Evolutionary conservation across 2,888 invertebrate species (phyloP), one percentile per base, ranked within the genome.

Genomic region (Drosophila rubida): DNA sequence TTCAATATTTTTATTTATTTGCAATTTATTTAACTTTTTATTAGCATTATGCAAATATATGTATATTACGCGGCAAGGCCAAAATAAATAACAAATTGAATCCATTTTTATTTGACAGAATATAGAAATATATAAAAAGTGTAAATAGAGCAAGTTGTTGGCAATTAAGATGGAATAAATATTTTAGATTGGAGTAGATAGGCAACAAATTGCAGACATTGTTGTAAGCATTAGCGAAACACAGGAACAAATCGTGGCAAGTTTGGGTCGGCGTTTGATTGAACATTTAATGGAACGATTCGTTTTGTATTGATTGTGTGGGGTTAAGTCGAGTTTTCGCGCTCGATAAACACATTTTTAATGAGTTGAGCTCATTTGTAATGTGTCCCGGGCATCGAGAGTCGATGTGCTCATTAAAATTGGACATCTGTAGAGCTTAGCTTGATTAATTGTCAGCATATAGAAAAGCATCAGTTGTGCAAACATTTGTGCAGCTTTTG

Each of bases 341-440:
- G 25, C 55, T 27, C 41, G 46, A 69, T 54, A 16, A 54, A 49
- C 7, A 9, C 27, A 41, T 19, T 68, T 53, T 57, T 44, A 54
- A 41, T 42, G 57, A 65, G 57, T 32, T 57, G 16, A 65, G 65
- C 66, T 71, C 65, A 46, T 54, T 73, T 55, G 60, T 39, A 53
- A 65, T 61, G 53, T 69, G 70, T 51, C 46, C 7, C 30, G 13
- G 23, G 30, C 76, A 70, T 53, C 50, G 11, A 27, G 64, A 65
- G 42, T 13, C 35, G 37, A 70, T 61, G 53, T 58, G 71, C 72
- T 74, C 74, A 74, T 74, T 74, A 76, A 71, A 76, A 76, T 72
- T 72, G 62, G 74, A 73, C 74, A 59, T 66, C 48, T 48, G 54
- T 42, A 41, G 48, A 53, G 51, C 50, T 59, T 44, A 61, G 51